Evolutionary conservation across 1,140 invertebrate genomes (phyloP), one percentile per base, ranked within the genome.

Genomic region (Steinernema feltiae): DNA sequence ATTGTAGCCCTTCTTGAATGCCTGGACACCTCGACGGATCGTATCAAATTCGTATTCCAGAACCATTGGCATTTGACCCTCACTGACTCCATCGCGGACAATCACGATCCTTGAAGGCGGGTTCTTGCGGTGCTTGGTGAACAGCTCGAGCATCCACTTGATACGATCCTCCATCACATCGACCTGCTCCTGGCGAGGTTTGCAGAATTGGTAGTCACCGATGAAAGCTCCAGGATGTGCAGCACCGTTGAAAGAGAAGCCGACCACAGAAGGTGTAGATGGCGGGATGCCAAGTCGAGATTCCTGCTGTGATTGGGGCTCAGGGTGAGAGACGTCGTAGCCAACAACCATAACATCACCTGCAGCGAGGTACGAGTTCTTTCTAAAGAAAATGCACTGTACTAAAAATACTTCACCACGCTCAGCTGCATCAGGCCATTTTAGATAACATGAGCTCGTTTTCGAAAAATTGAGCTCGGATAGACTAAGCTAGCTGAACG

Each of bases 251-350:
- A 80, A 79, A 1, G 77, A 78, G 35, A 78, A 69, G 35, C 76
- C 76, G 31, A 78, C 76, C 2, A 78, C 78, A 15, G 7, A 18
- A 0, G 76, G 76, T 29, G 35, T 71, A 30, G 30, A 24, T 1
- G 32, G 46, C 7, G 75, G 70, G 27, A n/a, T 78, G 31, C 63
- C 70, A 0, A 15, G 30, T 18, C 48, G 30, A 46, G 1, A 29
- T 53, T 35, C 69, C 17, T 35, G 48, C 69, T 31, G 48, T 17
- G 32, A n/a, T 69, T 41, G 77, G 12, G 69, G 69, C 21, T 69
- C 69, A 7, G 79, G 80, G 69, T 81, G 75, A 63, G 79, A 77
- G 2, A 80, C 78, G 53, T 80, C 79, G 53, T 80, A 80, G 69
- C 79, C 79, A 21, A 80, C 75, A 30, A 80, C 74, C n/a, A 80